Percentiles rank a stretch among this genome's conserved stretches.
These are phyloP conservation scores for Diprion similis DNA, from an alignment of 1,140 invertebrate genomes.

Conservation along the genomic window DNA sequence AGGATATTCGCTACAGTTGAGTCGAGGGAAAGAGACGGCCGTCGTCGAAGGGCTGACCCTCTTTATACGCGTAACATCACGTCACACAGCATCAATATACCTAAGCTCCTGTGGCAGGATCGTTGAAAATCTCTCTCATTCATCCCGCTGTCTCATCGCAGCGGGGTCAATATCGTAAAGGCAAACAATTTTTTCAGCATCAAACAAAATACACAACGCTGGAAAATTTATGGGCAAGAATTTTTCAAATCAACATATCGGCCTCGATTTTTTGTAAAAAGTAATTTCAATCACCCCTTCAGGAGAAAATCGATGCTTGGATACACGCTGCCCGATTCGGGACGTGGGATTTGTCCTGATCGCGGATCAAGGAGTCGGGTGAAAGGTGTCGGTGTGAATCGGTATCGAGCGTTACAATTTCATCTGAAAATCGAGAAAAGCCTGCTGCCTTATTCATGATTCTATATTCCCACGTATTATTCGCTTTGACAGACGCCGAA, in stretches of 20 bases:
- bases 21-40: no score
- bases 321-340: no score
- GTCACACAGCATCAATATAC: not conserved
- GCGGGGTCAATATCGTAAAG: not conserved
- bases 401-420: not conserved
- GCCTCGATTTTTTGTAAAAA: not conserved
- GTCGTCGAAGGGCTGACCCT: not conserved
- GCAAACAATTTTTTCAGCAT: no score
- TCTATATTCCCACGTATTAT: not conserved
- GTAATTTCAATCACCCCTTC: not conserved
- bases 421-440: not conserved
- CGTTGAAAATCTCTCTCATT: slow-evolving; percentile 5
- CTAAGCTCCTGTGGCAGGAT: not conserved
- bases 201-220: not conserved
- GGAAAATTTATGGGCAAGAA: not conserved
- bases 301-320: no score
- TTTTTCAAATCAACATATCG: not conserved
- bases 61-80: not conserved
- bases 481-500: not conserved
- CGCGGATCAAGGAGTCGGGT: not conserved
- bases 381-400: slow-evolving; percentile 1
- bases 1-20: not conserved
- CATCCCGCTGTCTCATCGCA: not conserved
- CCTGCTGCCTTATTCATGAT: not conserved
- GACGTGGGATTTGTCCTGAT: no score